Evolutionary conservation across 2,888 invertebrate species (phyloP), one percentile per base, ranked within the genome.

Genomic region (Chymomyza caudatula): DNA sequence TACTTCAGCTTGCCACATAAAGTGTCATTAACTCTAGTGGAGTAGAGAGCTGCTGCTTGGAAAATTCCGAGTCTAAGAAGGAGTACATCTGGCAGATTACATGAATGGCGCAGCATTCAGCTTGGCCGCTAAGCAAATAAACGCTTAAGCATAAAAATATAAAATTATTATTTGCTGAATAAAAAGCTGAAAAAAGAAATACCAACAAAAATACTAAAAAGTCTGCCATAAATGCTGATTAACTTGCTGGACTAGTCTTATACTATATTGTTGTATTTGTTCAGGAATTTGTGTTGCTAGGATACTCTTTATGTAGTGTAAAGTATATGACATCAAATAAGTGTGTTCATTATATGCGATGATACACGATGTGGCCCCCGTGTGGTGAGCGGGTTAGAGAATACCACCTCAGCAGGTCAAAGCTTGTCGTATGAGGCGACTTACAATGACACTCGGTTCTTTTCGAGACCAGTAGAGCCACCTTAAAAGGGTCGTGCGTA

Each of bases 1-100:
- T 69, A 71, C 80, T 80, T 65, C 76, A 71, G 74, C 60, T 62
- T 68, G 71, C 80, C 77, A 78, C 87, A 84, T 85, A 85, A 85
- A 85, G 85, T 86, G 85, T 85, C 86, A 85, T 85, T 85, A 85
- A 84, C 72, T 84, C 72, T 78, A 86, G 80, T 86, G 78, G 69
- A 67, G 68, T 53, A 66, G 62, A 43, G 11, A 20, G 47, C 55
- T 57, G 56, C 55, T 20, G 61, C 57, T 63, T 22, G 65, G 44
- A 29, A 29, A 44, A 42, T 63, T 29, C 52, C 17, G 54, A 37
- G 29, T 52, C 49, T 29, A 29, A 47, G 63, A 47, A 49, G 60
- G 54, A 63, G 67, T 69, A 77, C 78, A 84, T 81, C 84, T 78
- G 65, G 57, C 70, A 84, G 81, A 81, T 81, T 84, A 78, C 74